These are phyloP conservation scores for Hipparchia semele DNA, from an alignment of 2,888 invertebrate genomes.

Conservation along the genomic window DNA sequence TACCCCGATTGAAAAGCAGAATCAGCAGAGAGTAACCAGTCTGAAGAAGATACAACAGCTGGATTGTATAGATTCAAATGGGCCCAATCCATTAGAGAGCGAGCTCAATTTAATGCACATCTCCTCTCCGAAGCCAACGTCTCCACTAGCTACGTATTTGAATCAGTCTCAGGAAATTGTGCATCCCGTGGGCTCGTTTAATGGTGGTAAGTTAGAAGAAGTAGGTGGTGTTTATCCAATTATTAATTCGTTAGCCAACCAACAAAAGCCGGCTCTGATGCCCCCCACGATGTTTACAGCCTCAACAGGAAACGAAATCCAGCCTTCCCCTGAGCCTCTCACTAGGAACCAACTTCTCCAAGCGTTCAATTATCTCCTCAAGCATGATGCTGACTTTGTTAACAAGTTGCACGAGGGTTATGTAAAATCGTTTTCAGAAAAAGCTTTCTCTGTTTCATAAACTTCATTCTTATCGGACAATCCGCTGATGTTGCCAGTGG, in stretches of 20 bases:
- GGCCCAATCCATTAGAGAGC: constrained; percentile 74
- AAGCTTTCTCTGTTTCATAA: constrained; percentile 79
- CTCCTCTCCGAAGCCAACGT: constrained; percentile 80
- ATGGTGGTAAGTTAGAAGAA: constrained; percentile 66
- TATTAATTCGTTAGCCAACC: constrained; percentile 66
- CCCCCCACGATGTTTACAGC: constrained; percentile 93
- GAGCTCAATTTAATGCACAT: constrained; percentile 80
- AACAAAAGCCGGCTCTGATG: constrained; percentile 89
- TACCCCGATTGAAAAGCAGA: constrained; percentile 70
- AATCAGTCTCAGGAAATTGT: constrained; percentile 75
- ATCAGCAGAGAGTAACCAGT: constrained; percentile 65
- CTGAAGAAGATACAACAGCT: constrained; percentile 59
- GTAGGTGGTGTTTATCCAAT: constrained; percentile 60
- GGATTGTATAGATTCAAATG: constrained; percentile 65
- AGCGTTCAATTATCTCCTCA: constrained; percentile 93
- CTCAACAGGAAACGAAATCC: constrained; percentile 75
- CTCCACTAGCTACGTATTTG: constrained; percentile 82
- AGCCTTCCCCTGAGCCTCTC: constrained; percentile 86
- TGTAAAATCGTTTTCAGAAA: constrained; percentile 91
- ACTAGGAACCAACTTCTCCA: constrained; percentile 95
- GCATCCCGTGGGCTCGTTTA: constrained; percentile 62
- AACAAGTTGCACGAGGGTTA: constrained; percentile 96
- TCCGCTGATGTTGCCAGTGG: constrained; percentile 58
- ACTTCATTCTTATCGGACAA: constrained; percentile 55
- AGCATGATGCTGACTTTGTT: constrained; percentile 94